Base-by-base conservation (phyloP, 1,140 invertebrate genomes). In the Cydia pomonella region DNA sequence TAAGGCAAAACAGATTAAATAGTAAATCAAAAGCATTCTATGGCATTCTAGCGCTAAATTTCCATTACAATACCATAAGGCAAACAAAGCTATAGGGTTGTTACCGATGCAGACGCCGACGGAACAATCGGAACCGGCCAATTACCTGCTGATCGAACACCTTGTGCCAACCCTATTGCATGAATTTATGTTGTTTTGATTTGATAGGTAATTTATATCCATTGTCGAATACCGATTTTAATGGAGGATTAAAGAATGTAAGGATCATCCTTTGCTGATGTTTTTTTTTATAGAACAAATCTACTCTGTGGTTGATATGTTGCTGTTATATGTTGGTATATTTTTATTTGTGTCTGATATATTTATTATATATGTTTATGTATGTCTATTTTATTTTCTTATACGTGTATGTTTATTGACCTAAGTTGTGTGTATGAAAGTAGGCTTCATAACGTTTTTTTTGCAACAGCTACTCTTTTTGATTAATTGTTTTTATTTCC, bases 21-120 rank as follows among this genome's bases (percentile, higher is more conserved):
- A 44, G 10, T 44, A 44, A 44, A 44, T 44, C 41, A 44, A 44
- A 41, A 44, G 2, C n/a, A 18, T 16, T 53, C 21, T 1, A 21
- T 10, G n/a, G 53, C 16, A 21, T 59, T 21, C 53, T 59, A 59
- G 53, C 16, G 21, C 53, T 21, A 23, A 59, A 59, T 59, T 59
- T 59, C 53, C 53, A 59, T 59, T 59, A 59, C 53, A 59, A 59
- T 59, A 12, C 53, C 50, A 53, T 18, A 59, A 23, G 53, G 53
- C 53, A 59, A 59, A 59, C 53, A 59, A 59, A 21, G 53, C 53
- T 59, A 59, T 23, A 59, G 53, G 53, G 53, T 59, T 59, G 53
- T 59, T 59, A 59, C 53, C 53, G 21, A 59, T 23, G 50, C 50
- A 53, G 53, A 59, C n/a, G 53, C 53, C 16, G 53, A 18, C n/a